Base-by-base conservation (phyloP, 2,888 invertebrate species). In the Heliconius ismenius region DNA sequence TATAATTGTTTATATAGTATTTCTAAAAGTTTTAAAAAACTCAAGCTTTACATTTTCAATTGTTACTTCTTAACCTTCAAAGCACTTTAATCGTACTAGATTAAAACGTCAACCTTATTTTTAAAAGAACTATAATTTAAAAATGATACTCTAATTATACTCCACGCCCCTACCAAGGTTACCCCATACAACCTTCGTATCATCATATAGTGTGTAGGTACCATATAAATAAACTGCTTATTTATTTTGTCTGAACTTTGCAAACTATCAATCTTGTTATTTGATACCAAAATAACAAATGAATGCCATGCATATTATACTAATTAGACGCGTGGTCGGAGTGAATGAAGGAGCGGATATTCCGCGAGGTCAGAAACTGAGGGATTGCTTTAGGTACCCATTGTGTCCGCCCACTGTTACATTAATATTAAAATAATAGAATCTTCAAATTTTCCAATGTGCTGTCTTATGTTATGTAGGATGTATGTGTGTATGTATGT, bases 311-410 rank as follows among this genome's bases (percentile, higher is more conserved):
- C 24, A 49, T 74, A 67, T 80, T 79, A 79, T 81, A 82, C 81
- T 78, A 81, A 81, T 81, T 81, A 80, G 80, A 79, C 81, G 83
- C 83, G 84, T 84, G 83, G 83, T 86, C 81, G 83, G 83, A 82
- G 81, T 82, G 79, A 81, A 83, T 81, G 78, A 80, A 79, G 72
- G 80, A 81, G 78, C 81, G 81, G 82, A 81, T 81, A 78, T 75
- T 64, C 73, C 79, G 81, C 81, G 81, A 83, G 80, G 81, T 77
- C 80, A 77, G 15, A 28, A 65, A 69, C 60, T 74, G 69, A 73
- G 60, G 28, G 72, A 76, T 70, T 72, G 70, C 39, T 28, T 0
- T 39, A 39, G 39, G 62, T 64, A 76, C 24, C 39, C 24, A 15
- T n/a, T 72, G 67, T 65, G 60, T 24, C 24, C 58, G 60, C 72